Conservation (phyloP, 1,140 invertebrate species). For the Cherax destructor region DNA sequence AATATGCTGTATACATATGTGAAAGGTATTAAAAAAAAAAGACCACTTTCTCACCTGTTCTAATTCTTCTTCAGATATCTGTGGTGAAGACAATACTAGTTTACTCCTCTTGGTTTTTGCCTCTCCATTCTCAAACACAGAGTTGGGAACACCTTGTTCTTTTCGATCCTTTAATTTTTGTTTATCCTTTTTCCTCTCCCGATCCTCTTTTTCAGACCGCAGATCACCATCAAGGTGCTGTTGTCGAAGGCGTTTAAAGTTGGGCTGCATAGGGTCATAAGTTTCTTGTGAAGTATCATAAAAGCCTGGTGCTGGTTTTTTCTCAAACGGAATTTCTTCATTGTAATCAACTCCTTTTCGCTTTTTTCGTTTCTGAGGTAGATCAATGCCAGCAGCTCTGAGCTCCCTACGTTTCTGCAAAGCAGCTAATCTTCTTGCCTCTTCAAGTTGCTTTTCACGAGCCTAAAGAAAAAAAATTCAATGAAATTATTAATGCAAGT, state of each 20-base stretch:
- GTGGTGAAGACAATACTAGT: slow-evolving; percentile 95
- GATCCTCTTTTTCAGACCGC: slow-evolving; percentile 91
- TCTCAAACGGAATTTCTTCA: slow-evolving; percentile 98
- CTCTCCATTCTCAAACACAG: slow-evolving; percentile 92
- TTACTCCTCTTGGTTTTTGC: slow-evolving; percentile 93
- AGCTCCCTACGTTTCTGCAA: slow-evolving; percentile 96
- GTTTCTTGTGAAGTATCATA: slow-evolving; percentile 94
- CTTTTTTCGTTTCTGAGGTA: slow-evolving; percentile 82
- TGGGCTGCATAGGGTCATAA: slow-evolving; percentile 90
- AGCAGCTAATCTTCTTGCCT: slow-evolving; percentile 95
- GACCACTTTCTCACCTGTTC: slow-evolving; percentile 78
- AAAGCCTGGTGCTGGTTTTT: slow-evolving; percentile 92
- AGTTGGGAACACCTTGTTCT: slow-evolving; percentile 96
- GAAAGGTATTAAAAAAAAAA: neutral
- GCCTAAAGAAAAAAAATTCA: slow-evolving; percentile 77
- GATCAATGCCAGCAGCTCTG: slow-evolving; percentile 96
- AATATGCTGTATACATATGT: no score
- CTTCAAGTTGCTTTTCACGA: slow-evolving; percentile 98
- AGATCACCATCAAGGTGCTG: slow-evolving; percentile 95
- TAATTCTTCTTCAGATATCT: slow-evolving; percentile 90
- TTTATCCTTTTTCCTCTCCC: slow-evolving; percentile 92
- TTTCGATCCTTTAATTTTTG: slow-evolving; percentile 95
- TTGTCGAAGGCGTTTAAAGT: slow-evolving; percentile 92
- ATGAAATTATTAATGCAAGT: no score
- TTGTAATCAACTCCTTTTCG: slow-evolving; percentile 98